A percentile compares a stretch with the other conserved stretches of the same genome.
These are phyloP conservation scores for Oryzias woworae DNA, from an alignment of 2,113 vertebrate genomes.

Conservation along the genomic window DNA sequence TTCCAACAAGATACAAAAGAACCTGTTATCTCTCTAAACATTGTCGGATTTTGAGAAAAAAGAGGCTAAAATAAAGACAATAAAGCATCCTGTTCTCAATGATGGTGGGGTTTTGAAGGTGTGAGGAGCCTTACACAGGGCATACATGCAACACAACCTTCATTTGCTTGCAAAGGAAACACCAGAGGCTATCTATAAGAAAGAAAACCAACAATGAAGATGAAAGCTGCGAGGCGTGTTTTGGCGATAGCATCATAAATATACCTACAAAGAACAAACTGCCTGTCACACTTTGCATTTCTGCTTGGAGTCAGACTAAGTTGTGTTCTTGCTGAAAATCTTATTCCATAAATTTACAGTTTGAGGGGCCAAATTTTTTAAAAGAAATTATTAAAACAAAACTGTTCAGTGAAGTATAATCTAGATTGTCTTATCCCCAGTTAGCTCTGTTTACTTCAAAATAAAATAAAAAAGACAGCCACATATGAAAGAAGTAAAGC, in stretches of 20 bases:
- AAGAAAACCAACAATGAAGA: not conserved
- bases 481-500: too few species aligned
- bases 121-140: not conserved
- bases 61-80: conserved; percentile 1
- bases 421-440: too few species aligned
- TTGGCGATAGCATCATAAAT: not conserved
- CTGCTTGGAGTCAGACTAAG: not conserved
- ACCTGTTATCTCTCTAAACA: conserved; percentile 12
- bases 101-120: not conserved
- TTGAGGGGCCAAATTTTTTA: not conserved
- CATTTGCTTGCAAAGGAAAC: conserved; percentile 4
- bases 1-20: conserved; percentile 1
- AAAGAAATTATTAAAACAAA: not conserved
- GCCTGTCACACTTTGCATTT: not conserved
- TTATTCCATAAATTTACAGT: not conserved
- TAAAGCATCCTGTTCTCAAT: not conserved
- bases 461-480: too few species aligned
- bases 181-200: not conserved
- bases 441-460: too few species aligned
- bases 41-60: not conserved
- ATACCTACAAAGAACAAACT: not conserved
- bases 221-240: conserved; percentile 2
- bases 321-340: not conserved
- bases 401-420: too few species aligned
- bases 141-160: not conserved